Conservation (phyloP, 2,797 vertebrate species). For the Atherinosoma microstoma region DNA sequence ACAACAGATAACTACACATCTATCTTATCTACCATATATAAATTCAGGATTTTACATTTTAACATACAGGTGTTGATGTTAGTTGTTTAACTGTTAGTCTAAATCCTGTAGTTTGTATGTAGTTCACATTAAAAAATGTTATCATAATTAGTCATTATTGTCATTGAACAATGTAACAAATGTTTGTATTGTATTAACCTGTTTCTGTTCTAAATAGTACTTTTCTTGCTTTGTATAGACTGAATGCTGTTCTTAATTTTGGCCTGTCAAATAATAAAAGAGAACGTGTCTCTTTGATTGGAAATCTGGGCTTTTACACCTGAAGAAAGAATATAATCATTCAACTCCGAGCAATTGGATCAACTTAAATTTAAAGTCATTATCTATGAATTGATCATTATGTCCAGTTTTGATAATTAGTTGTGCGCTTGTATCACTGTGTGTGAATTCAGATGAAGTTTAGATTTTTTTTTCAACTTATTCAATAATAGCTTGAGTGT, state of each 20-base stretch:
- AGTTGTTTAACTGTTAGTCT: constrained; percentile 9
- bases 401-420: no score
- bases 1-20: constrained; percentile 1
- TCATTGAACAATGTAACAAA: background rate
- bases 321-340: no score
- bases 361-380: no score
- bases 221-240: background rate
- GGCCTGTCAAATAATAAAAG: background rate
- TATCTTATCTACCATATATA: background rate
- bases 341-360: no score
- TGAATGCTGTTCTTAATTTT: background rate
- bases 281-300: background rate
- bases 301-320: background rate
- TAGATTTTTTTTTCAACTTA: no score
- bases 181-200: background rate
- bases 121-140: constrained; percentile 34
- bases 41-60: constrained; percentile 12
- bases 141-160: background rate
- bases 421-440: no score
- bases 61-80: constrained; percentile 11
- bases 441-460: no score
- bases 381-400: no score
- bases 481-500: no score
- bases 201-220: background rate
- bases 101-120: constrained; percentile 13